These are phyloP conservation scores for Triops cancriformis DNA, from an alignment of 1,140 invertebrate species.

Conservation along the genomic window DNA sequence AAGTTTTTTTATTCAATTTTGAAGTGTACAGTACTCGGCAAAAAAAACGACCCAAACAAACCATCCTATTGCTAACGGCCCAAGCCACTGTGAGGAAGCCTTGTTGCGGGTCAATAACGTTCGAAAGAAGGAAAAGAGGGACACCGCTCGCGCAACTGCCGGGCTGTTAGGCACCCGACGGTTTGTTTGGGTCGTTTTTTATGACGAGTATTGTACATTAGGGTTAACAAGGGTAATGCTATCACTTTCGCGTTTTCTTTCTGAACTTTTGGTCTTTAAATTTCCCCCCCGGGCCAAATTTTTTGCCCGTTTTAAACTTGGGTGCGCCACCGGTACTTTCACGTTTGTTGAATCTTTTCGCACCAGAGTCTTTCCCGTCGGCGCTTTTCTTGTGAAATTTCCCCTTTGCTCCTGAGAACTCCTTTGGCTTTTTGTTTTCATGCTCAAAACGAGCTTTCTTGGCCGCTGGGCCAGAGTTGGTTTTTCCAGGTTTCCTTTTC, in stretches of 20 bases:
- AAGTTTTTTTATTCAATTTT: not conserved
- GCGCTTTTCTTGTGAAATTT: not conserved
- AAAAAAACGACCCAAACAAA: too few species aligned
- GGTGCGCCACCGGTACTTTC: not conserved
- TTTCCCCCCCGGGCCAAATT: not conserved
- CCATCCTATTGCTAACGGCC: too few species aligned
- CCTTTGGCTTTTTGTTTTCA: not conserved
- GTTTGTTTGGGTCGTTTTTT: too few species aligned
- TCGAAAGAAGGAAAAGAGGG: too few species aligned
- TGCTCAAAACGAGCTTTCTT: not conserved
- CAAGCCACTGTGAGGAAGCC: too few species aligned
- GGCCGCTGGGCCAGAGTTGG: not conserved
- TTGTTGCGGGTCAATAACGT: too few species aligned
- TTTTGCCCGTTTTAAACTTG: constrained; percentile 16
- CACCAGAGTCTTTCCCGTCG: not conserved
- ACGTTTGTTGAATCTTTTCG: not conserved
- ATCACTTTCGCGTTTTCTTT: constrained; percentile 17
- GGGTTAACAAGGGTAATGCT: not conserved
- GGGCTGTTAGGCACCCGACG: too few species aligned
- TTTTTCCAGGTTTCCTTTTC: not conserved
- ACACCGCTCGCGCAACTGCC: too few species aligned
- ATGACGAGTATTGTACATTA: too few species aligned
- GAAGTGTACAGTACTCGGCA: not conserved
- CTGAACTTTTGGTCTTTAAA: not conserved
- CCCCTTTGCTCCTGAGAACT: not conserved